Evolutionary conservation across 2,888 invertebrate genomes (phyloP), one percentile per base, ranked within the genome.

Genomic region (Aporophyla nigra): DNA sequence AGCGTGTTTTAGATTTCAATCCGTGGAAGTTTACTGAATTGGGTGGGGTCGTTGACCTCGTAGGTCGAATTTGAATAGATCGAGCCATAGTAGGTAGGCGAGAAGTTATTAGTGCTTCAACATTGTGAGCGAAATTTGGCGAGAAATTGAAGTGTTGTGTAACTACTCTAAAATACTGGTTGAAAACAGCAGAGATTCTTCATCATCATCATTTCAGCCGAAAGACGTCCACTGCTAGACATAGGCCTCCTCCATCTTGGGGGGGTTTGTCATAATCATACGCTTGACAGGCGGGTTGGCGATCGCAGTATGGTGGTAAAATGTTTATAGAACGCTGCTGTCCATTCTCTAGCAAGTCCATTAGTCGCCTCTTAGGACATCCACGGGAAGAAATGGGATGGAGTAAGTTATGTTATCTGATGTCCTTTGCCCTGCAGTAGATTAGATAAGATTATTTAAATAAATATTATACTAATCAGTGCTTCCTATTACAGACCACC

Each of bases 1-100:
- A 69, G 62, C 77, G 46, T 51, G 73, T 69, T 82, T 82, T 74
- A 85, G 46, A 82, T 74, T 71, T 82, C 56, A 76, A 56, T 77
- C 24, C 53, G 12, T 33, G 40, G 5, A 79, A 69, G 16, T 72
- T 68, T 56, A 9, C n/a, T 83, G 59, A 74, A 81, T 27, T 43
- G 49, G 27, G 33, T 27, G 10, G 21, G 40, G 76, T 82, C 27
- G 2, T 19, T 1, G 66, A 76, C 24, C 61, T 62, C 7, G 6
- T 5, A 43, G 46, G 19, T 43, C 2, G 19, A 5, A 40, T 24
- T 16, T 62, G 62, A 19, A 73, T 49, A 73, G 49, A 54, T 65
- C 5, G 4, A 43, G 19, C 1, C 40, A 7, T 10, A 24, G n/a
- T 56, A 12, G 5, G 27, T 54, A 66, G 16, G 53, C n/a, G n/a